These are phyloP conservation scores for Phymorhynchus buccinoides DNA, from an alignment of 1,140 invertebrate species.

Conservation along the genomic window DNA sequence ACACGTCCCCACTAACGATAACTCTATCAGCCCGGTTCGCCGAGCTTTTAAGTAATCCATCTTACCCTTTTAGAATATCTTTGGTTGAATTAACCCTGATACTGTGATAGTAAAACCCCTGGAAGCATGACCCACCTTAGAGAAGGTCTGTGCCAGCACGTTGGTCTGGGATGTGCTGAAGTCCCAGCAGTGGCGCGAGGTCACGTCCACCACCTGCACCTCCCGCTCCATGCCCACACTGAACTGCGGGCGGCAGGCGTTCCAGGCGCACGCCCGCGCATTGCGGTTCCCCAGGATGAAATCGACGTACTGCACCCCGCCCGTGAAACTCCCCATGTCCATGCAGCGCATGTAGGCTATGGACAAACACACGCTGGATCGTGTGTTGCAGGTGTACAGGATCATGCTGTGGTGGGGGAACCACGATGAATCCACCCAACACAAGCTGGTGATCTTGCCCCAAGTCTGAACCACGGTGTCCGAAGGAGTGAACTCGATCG, in stretches of 20 bases:
- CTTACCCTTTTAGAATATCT: too few relatives aligned
- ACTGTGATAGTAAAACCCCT: too few relatives aligned
- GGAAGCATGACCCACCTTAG: constrained; percentile 32
- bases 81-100: too few relatives aligned
- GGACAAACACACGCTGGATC: constrained; percentile 41
- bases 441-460: constrained; percentile 53
- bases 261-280: constrained; percentile 63
- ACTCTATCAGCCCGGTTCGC: too few relatives aligned
- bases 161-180: constrained; percentile 53
- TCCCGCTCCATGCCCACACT: constrained; percentile 58
- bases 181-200: constrained; percentile 56
- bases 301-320: constrained; percentile 29
- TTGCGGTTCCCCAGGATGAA: constrained; percentile 53
- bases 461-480: constrained; percentile 4
- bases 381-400: constrained; percentile 59
- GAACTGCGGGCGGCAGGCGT: constrained; percentile 51
- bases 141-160: constrained; percentile 51
- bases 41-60: too few relatives aligned
- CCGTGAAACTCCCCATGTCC: constrained; percentile 11
- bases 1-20: too few relatives aligned
- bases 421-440: constrained; percentile 51
- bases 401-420: constrained; percentile 38
- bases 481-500: not conserved
- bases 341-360: constrained; percentile 53
- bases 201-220: constrained; percentile 53